Base-by-base conservation (phyloP, 2,113 vertebrate genomes). In the Daubentonia madagascariensis region DNA sequence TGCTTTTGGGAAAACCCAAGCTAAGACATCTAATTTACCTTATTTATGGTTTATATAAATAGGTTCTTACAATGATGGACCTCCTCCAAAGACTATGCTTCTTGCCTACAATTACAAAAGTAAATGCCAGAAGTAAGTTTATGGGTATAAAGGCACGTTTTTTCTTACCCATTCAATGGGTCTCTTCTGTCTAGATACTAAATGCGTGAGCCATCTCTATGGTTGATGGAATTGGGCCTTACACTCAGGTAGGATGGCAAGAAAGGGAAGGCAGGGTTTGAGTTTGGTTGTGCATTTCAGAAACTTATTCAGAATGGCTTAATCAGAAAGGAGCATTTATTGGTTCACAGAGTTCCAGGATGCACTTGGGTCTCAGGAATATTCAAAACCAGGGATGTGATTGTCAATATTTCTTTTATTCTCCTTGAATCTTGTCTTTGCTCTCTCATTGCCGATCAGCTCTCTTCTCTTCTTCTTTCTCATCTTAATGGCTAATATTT, bases 401-500 rank as follows among this genome's bases (percentile, higher is more conserved):
- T 68, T 63, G 16, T n/a, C 61, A 83, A 30, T 80, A 63, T 72
- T 91, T 85, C 32, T 88, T 40, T 78, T 61, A 67, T 17, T 52
- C 61, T 94, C n/a, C 28, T 8, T 72, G 14, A 72, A 79, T 89
- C 84, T 88, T 92, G 52, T 95, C 52, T 95, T 80, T 70, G 22
- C n/a, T 75, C 11, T 91, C 57, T 93, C 28, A 68, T 13, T 86
- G 8, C 13, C 52, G 54, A 86, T 95, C 67, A 87, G 30, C 25
- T 85, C 20, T 89, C 30, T 95, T 93, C 28, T 72, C 35, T 65
- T 84, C 25, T 30, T 89, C 57, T 79, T 90, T 68, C 70, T 76
- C 86, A 83, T 54, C 67, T n/a, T 72, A 61, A 78, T 72, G 35
- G 45, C 59, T 91, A 96, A 35, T 91, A 57, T 83, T 97, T 91